phyloP scores from a whole-genome alignment of 2,113 vertebrate genomes.

The Serilophus lunatus region DNA sequence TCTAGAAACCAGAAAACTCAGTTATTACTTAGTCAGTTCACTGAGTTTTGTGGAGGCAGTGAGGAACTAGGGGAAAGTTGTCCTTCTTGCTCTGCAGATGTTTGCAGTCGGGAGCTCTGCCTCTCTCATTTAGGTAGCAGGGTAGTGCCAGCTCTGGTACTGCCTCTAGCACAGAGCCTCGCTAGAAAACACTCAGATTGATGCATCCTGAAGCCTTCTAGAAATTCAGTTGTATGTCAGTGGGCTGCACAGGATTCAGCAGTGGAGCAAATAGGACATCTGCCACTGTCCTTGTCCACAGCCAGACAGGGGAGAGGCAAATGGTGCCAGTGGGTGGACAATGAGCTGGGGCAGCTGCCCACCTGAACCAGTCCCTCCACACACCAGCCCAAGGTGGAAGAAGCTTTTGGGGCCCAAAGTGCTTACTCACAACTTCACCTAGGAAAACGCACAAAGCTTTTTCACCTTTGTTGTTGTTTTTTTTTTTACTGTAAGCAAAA shows the following conservation, averaged over 20 bases:
- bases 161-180: background rate
- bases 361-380: background rate
- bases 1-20: background rate
- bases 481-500: background rate
- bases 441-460: background rate
- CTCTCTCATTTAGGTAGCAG: background rate
- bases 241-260: background rate
- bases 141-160: background rate
- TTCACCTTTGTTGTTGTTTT: too few relatives aligned
- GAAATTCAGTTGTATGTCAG: background rate
- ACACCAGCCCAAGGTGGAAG: background rate
- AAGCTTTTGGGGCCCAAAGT: background rate
- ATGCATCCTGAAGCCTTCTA: background rate
- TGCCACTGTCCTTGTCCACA: rapidly evolving
- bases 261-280: rapidly evolving
- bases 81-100: background rate
- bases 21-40: background rate
- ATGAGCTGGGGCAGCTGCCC: background rate
- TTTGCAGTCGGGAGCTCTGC: rapidly evolving
- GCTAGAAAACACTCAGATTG: background rate
- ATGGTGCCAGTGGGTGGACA: background rate
- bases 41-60: background rate
- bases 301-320: background rate
- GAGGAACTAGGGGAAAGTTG: background rate
- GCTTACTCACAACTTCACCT: background rate